Percentiles rank a stretch among this genome's conserved stretches.
These are phyloP conservation scores for Zosterops lateralis DNA, from an alignment of 2,113 vertebrate species.

Conservation along the genomic window DNA sequence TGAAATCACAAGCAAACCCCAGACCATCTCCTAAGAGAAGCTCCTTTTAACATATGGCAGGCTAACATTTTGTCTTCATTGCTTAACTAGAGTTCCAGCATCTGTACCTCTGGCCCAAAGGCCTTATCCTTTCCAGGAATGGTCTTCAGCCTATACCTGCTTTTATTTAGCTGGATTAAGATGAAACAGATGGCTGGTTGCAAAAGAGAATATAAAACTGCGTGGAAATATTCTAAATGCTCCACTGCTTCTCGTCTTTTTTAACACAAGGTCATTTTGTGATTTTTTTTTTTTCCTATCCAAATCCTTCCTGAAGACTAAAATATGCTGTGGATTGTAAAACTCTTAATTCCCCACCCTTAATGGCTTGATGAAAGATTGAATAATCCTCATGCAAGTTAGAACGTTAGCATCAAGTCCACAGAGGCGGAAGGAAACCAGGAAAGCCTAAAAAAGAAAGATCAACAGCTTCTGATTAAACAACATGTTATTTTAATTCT, in stretches of 20 bases:
- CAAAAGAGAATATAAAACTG: constrained; percentile 1
- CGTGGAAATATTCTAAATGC: neutral
- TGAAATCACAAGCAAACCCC: neutral
- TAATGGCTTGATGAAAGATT: constrained; percentile 13
- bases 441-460: neutral
- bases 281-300: neutral
- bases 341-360: constrained; percentile 41
- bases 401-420: neutral
- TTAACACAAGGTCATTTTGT: neutral
- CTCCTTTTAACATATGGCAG: neutral
- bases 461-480: constrained; percentile 39
- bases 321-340: constrained; percentile 7
- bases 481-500: constrained; percentile 19
- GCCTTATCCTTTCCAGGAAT: constrained; percentile 30
- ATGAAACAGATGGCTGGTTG: constrained; percentile 7
- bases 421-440: neutral
- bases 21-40: neutral
- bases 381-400: constrained; percentile 31
- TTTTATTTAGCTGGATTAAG: neutral
- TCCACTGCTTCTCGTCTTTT: neutral
- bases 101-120: neutral
- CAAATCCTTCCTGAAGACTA: neutral
- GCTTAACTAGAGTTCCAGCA: neutral
- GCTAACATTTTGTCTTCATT: neutral
- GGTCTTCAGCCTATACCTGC: neutral